These are phyloP conservation scores for Choreutis nemorana DNA, from an alignment of 2,888 invertebrate genomes.

Conservation along the genomic window DNA sequence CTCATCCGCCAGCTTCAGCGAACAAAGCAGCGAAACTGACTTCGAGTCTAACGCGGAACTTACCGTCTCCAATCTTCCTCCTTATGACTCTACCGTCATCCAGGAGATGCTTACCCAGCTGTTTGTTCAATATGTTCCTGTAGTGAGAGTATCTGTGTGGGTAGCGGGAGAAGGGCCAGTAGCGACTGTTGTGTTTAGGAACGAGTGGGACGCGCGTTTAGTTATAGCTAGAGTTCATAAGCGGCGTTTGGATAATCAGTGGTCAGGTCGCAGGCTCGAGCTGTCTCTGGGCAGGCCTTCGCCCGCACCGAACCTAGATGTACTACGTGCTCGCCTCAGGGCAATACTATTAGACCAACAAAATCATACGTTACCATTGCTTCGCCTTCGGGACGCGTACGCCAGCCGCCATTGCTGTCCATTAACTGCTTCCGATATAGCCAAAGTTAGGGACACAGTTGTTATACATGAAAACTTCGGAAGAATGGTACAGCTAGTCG, in stretches of 20 bases:
- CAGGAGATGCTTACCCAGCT: slow-evolving; percentile 50
- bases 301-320: slow-evolving; percentile 69
- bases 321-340: slow-evolving; percentile 74
- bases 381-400: slow-evolving; percentile 83
- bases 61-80: slow-evolving; percentile 49
- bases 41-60: slow-evolving; percentile 35
- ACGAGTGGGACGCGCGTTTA: slow-evolving; percentile 73
- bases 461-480: slow-evolving; percentile 49
- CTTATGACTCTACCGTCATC: slow-evolving; percentile 30
- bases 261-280: slow-evolving; percentile 77
- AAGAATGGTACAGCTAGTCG: slow-evolving; percentile 46
- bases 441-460: slow-evolving; percentile 78
- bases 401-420: slow-evolving; percentile 82
- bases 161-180: slow-evolving; percentile 58
- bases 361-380: slow-evolving; percentile 76
- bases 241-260: slow-evolving; percentile 71
- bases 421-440: slow-evolving; percentile 74
- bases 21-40: slow-evolving; percentile 42
- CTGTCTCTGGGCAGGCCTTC: slow-evolving; percentile 72
- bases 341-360: slow-evolving; percentile 80
- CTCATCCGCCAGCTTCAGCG: slow-evolving; percentile 48
- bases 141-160: slow-evolving; percentile 45
- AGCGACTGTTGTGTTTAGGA: slow-evolving; percentile 75
- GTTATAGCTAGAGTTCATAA: slow-evolving; percentile 86
- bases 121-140: slow-evolving; percentile 43